A percentile compares a stretch with the other conserved stretches of the same genome.
phyloP scores from a whole-genome alignment of 2,113 vertebrate genomes.

The Athene noctua region DNA sequence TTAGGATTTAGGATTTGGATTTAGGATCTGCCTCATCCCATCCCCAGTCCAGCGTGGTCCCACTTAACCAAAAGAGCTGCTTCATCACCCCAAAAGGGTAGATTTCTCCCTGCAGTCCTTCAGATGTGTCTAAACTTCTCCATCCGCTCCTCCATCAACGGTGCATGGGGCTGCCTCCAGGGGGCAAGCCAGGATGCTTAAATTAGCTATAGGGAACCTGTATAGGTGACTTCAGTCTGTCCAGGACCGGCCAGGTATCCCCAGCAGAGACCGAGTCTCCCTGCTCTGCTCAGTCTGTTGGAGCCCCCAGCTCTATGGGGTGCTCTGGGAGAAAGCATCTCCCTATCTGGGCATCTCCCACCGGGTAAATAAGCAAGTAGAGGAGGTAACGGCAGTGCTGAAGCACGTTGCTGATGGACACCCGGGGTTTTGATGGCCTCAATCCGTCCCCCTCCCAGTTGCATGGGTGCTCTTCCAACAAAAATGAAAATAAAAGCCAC shows the following conservation, averaged over 20 bases:
- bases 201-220: neutral
- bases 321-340: neutral
- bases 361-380: neutral
- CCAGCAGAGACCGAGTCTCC: rapidly evolving
- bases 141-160: neutral
- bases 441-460: neutral
- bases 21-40: neutral
- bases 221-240: neutral
- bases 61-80: neutral
- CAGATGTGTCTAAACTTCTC: neutral
- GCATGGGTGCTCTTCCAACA: neutral
- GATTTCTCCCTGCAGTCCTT: neutral
- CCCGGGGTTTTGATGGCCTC: neutral
- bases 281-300: neutral
- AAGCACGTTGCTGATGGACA: neutral
- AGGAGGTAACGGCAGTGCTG: neutral
- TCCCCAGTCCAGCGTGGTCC: neutral
- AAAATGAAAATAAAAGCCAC: neutral
- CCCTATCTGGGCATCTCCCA: neutral
- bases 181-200: slow-evolving; percentile 61
- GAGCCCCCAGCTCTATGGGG: rapidly evolving
- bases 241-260: neutral
- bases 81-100: neutral
- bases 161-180: slow-evolving; percentile 48
- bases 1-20: no score